Evolutionary conservation across 2,888 invertebrate species (phyloP).

Genomic region (Desoria tigrina): DNA sequence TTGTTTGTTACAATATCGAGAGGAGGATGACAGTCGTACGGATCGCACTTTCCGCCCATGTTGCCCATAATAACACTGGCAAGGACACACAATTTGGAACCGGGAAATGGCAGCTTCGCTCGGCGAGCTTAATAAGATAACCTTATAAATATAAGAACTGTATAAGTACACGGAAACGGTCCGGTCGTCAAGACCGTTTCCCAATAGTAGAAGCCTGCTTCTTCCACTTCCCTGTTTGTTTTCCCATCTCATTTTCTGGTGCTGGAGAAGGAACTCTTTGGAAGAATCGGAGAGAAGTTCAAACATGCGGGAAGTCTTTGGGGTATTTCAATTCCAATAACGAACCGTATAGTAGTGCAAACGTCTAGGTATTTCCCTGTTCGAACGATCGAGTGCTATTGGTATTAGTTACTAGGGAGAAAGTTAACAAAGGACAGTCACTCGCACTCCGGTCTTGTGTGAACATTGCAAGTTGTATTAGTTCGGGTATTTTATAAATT

Average conservation of each 20-base stretch:
- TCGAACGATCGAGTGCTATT: not conserved
- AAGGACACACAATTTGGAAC: too few species aligned
- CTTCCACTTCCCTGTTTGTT: slow-evolving; percentile 1
- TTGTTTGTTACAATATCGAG: slow-evolving; percentile 41
- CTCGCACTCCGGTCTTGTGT: slow-evolving; percentile 4
- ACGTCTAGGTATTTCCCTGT: too few species aligned
- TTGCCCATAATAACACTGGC: too few species aligned
- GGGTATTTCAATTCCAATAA: slow-evolving; percentile 12
- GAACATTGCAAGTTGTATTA: not conserved
- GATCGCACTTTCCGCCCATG: too few species aligned
- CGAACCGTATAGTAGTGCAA: not conserved
- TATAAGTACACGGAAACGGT: too few species aligned
- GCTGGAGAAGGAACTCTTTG: not conserved
- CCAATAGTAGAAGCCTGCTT: too few species aligned
- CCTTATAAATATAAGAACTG: too few species aligned
- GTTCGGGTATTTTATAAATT: slow-evolving; percentile 1
- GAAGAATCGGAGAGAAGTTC: slow-evolving; percentile 3
- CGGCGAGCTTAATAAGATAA: too few species aligned
- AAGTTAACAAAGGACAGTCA: slow-evolving; percentile 12
- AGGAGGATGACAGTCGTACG: not conserved
- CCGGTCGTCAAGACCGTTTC: too few species aligned
- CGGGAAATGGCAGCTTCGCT: too few species aligned
- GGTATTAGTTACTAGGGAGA: not conserved
- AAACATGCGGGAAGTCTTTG: slow-evolving; percentile 8
- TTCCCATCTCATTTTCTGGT: not conserved